These are phyloP conservation scores for Scaptomyza polygonia DNA, from an alignment of 2,888 invertebrate genomes.

Conservation along the genomic window DNA sequence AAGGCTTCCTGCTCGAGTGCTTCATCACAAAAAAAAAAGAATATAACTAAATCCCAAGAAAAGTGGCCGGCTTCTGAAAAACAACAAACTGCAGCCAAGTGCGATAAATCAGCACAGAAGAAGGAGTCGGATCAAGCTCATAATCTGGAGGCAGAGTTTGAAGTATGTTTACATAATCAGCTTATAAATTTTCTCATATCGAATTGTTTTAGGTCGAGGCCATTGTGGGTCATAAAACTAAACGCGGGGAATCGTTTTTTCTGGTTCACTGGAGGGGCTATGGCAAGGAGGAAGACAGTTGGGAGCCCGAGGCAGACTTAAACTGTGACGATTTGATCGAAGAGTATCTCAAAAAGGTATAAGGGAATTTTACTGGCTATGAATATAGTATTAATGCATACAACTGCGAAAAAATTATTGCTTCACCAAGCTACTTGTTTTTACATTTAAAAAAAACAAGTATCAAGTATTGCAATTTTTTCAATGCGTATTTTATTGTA, in stretches of 20 bases:
- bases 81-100: slow-evolving; percentile 2
- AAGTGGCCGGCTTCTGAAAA: slow-evolving; percentile 15
- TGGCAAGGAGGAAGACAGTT: slow-evolving; percentile 88
- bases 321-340: slow-evolving; percentile 89
- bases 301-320: slow-evolving; percentile 90
- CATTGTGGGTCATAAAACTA: slow-evolving; percentile 88
- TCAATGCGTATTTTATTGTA: no score
- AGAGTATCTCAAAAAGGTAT: slow-evolving; percentile 84
- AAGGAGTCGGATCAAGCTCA: slow-evolving; percentile 66
- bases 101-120: slow-evolving; percentile 32
- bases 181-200: neutral
- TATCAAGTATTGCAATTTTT: no score
- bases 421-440: no score
- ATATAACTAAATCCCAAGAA: slow-evolving; percentile 28
- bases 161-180: slow-evolving; percentile 49
- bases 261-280: slow-evolving; percentile 92
- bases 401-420: no score
- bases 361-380: neutral
- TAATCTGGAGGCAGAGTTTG: slow-evolving; percentile 81
- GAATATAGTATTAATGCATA: neutral
- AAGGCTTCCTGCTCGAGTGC: slow-evolving; percentile 74
- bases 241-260: slow-evolving; percentile 88
- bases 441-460: no score
- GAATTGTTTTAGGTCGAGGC: slow-evolving; percentile 86
- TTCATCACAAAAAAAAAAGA: slow-evolving; percentile 63